phyloP scores from a whole-genome alignment of 2,888 invertebrate genomes.

The Epiperipatus broadwayi region DNA sequence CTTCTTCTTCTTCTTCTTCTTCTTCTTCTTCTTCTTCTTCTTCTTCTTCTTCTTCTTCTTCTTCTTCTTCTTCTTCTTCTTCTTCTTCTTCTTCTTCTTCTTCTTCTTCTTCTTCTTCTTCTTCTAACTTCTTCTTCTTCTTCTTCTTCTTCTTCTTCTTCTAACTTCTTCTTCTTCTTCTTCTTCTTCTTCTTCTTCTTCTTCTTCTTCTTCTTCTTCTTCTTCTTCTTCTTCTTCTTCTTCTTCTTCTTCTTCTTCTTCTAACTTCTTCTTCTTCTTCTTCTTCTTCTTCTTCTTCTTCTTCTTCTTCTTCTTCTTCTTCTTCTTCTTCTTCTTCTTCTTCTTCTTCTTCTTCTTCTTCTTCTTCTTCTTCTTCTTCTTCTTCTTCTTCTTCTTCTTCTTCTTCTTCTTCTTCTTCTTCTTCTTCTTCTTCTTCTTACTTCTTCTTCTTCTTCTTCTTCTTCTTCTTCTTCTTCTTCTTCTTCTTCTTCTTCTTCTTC shows the following conservation, averaged over 20 bases:
- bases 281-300: neutral
- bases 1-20: neutral
- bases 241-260: too few species aligned
- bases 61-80: constrained; percentile 6
- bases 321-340: constrained; percentile 3
- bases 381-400: neutral
- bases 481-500: neutral
- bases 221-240: neutral
- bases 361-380: constrained; percentile 14
- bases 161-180: too few species aligned
- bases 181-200: neutral
- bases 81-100: neutral
- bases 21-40: constrained; percentile 16
- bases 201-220: neutral
- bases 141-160: constrained; percentile 11
- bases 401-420: neutral
- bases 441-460: constrained; percentile 17
- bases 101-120: constrained; percentile 11
- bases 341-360: constrained; percentile 11
- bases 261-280: too few species aligned
- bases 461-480: constrained; percentile 13
- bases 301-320: neutral
- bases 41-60: constrained; percentile 14
- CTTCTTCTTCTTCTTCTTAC: too few species aligned
- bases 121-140: too few species aligned